A percentile compares a stretch with the other conserved stretches of the same genome.
Conservation (phyloP, 2,888 invertebrate genomes). For the Helicoverpa assulta region DNA sequence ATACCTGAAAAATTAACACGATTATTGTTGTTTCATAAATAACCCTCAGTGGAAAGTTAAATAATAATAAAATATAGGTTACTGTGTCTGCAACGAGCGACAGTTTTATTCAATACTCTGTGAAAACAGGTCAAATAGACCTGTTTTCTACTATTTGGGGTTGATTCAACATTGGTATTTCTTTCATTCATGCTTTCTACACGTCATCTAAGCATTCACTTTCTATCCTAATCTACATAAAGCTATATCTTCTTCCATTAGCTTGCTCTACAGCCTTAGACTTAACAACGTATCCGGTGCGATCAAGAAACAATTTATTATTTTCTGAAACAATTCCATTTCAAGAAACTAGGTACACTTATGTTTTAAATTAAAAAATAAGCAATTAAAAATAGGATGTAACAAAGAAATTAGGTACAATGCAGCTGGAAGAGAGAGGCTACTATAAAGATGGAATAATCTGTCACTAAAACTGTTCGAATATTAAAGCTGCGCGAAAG, state of each 20-base stretch:
- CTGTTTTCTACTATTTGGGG: neutral
- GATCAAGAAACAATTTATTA: too few relatives aligned
- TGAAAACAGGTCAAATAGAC: neutral
- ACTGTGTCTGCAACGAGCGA: neutral
- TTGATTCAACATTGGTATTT: neutral
- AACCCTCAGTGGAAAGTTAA: neutral
- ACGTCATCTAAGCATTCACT: neutral
- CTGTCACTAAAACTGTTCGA: too few relatives aligned
- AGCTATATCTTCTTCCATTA: neutral
- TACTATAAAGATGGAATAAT: too few relatives aligned
- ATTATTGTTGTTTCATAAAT: neutral
- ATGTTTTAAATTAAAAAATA: too few relatives aligned
- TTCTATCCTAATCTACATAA: neutral
- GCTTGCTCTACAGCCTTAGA: too few relatives aligned
- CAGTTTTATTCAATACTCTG: neutral
- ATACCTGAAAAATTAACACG: neutral
- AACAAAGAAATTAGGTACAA: too few relatives aligned
- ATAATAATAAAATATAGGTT: neutral
- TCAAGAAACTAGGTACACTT: too few relatives aligned
- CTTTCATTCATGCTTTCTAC: constrained; percentile 2
- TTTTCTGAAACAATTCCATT: too few relatives aligned
- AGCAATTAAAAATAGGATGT: too few relatives aligned
- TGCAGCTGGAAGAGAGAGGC: too few relatives aligned
- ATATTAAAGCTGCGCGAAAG: too few relatives aligned
- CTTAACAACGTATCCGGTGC: too few relatives aligned